phyloP scores from a whole-genome alignment of 2,797 vertebrate genomes.

The Pipistrellus pipistrellus region DNA sequence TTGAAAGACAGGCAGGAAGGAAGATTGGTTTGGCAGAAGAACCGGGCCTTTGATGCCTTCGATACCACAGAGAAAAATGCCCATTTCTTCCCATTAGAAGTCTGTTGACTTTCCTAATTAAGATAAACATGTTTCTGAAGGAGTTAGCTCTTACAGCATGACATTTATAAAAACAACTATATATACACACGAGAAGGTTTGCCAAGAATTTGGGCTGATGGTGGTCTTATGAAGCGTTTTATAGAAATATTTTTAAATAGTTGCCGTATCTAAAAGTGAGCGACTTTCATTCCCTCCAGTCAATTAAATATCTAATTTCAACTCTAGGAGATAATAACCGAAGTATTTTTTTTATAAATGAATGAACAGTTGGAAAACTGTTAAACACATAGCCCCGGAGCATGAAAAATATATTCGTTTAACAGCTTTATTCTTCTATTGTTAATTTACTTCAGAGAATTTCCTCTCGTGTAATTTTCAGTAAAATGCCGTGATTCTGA shows the following conservation, averaged over 20 bases:
- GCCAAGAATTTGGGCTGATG: slow-evolving; percentile 89
- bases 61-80: slow-evolving; percentile 90
- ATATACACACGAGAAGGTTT: slow-evolving; percentile 85
- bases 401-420: slow-evolving; percentile 87
- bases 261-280: slow-evolving; percentile 88
- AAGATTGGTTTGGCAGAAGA: slow-evolving; percentile 92
- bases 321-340: slow-evolving; percentile 87
- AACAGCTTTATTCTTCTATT: slow-evolving; percentile 87
- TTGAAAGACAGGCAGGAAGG: slow-evolving; percentile 91
- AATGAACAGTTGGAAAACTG: slow-evolving; percentile 88
- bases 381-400: slow-evolving; percentile 87
- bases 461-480: slow-evolving; percentile 79
- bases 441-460: slow-evolving; percentile 84
- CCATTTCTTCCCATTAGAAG: slow-evolving; percentile 91
- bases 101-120: slow-evolving; percentile 94
- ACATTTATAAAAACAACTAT: slow-evolving; percentile 90
- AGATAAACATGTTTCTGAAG: slow-evolving; percentile 93
- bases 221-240: slow-evolving; percentile 89
- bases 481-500: slow-evolving; percentile 80
- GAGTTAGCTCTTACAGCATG: slow-evolving; percentile 89
- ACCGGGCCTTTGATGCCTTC: slow-evolving; percentile 90
- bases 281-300: slow-evolving; percentile 88
- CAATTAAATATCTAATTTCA: slow-evolving; percentile 91
- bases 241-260: slow-evolving; percentile 89
- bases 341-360: slow-evolving; percentile 86